Conservation (phyloP, 2,888 invertebrate genomes). For the Cryptophagus acutangulus region DNA sequence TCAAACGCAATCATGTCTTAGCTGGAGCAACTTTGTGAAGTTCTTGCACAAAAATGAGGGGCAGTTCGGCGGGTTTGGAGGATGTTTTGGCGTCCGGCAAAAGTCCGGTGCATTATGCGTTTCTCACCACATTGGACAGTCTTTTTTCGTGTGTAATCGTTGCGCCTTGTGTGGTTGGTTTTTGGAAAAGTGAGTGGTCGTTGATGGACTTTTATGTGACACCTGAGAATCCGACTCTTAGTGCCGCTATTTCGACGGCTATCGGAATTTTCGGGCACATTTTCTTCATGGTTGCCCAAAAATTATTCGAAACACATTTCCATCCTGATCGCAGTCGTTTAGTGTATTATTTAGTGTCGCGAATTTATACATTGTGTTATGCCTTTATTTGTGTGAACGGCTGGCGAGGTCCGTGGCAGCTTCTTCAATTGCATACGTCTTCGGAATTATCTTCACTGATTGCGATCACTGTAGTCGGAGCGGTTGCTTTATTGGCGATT, state of each 20-base stretch:
- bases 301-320: constrained; percentile 54
- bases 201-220: constrained; percentile 69
- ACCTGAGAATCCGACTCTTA: constrained; percentile 56
- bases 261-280: constrained; percentile 69
- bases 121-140: constrained; percentile 66
- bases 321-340: constrained; percentile 66
- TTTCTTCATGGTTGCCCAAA: constrained; percentile 64
- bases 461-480: constrained; percentile 59
- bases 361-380: constrained; percentile 70
- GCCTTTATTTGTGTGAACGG: constrained; percentile 80
- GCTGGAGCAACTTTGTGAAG: too few relatives aligned
- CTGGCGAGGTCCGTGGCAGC: constrained; percentile 81
- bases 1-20: too few relatives aligned
- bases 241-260: constrained; percentile 62
- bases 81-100: constrained; percentile 53
- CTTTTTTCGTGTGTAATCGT: constrained; percentile 67
- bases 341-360: constrained; percentile 64
- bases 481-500: constrained; percentile 63
- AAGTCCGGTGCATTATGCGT: constrained; percentile 52
- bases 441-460: constrained; percentile 54
- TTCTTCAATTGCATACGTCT: constrained; percentile 55
- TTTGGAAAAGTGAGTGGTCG: constrained; percentile 84
- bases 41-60: constrained; percentile 34
- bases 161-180: constrained; percentile 76
- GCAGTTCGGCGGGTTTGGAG: too few relatives aligned